Evolutionary conservation across 35 echinoderm and acorn worm species (phyloP), one percentile per base, ranked within the genome.

Genomic region (Amphiura filiformis): DNA sequence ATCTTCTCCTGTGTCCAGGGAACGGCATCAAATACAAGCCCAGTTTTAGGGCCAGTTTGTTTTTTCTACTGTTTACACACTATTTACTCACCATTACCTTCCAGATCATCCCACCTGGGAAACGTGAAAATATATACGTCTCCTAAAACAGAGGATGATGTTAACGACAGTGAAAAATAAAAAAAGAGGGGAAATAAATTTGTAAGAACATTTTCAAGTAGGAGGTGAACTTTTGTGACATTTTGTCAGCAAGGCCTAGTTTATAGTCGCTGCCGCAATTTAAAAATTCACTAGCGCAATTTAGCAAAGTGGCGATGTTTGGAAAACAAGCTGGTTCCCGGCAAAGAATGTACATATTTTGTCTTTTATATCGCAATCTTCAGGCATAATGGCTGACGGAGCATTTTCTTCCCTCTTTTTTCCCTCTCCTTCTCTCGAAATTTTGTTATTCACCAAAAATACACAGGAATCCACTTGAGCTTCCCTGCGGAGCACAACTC

Each of bases 61-160:
- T 70, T 70, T 70, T 70, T 70, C 61, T 70, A 70, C 61, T 26
- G 28, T 70, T 70, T 70, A 70, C 61, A 70, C 61, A 70, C 61
- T 26, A 70, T 70, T 70, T 70, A 70, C 28, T 30, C 61, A 13
- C 61, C 28, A 70, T 70, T 70, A 13, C 26, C 17, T 23, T 70
- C 61, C 7, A 70, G 11, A 2, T n/a, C 26, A 70, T 1, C 1
- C 28, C 61, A 70, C 61, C 61, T 70, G 61, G 61, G 61, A n/a
- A n/a, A 70, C 28, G 3, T 70, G 61, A 70, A 4, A 70, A 70
- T 30, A 70, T 30, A 47, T 52, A 52, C 26, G 61, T 70, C 61
- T 70, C 61, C 28, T 70, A 26, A 70, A 47, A 47, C 5, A 47
- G 41, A 47, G 17, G 41, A 47, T 47, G 41, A 47, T 17, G 41